A percentile compares a stretch with the other conserved stretches of the same genome.
Evolutionary conservation across 2,113 vertebrate genomes (phyloP).

Genomic region (Antigone vipio): DNA sequence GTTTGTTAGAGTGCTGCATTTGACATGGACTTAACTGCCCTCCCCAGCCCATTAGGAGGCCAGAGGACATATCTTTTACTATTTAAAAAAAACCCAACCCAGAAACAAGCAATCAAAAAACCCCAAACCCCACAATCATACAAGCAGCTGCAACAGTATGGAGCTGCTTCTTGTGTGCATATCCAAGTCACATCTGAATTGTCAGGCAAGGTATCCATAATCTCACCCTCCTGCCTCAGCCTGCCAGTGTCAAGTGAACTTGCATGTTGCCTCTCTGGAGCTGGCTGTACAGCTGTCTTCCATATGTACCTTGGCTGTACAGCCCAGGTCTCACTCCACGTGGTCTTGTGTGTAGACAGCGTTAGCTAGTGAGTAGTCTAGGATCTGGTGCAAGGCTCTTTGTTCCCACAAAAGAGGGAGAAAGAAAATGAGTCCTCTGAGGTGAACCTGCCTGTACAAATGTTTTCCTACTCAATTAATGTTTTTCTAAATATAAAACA

Average conservation of each 20-base stretch:
- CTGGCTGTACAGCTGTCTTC: neutral
- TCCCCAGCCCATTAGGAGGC: neutral
- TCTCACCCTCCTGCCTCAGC: neutral
- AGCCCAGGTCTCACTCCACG: neutral
- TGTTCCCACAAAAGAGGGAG: neutral
- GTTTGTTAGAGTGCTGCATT: neutral
- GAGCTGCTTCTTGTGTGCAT: neutral
- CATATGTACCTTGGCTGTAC: neutral
- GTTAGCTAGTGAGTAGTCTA: neutral
- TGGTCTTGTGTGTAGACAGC: neutral
- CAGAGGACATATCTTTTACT: neutral
- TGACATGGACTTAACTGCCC: neutral
- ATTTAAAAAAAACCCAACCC: neutral
- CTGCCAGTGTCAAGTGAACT: neutral
- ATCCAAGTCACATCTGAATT: neutral
- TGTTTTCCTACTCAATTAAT: conserved; percentile 19
- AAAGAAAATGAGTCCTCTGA: conserved; percentile 30
- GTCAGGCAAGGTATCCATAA: neutral
- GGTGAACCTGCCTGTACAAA: conserved; percentile 32
- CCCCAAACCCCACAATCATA: too few species aligned
- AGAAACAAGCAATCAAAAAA: too few species aligned
- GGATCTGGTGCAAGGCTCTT: neutral
- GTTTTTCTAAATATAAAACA: conserved; percentile 46
- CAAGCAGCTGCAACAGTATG: neutral
- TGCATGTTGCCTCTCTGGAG: neutral